Conservation (phyloP, 2,888 invertebrate genomes). For the Eupsilia transversa region DNA sequence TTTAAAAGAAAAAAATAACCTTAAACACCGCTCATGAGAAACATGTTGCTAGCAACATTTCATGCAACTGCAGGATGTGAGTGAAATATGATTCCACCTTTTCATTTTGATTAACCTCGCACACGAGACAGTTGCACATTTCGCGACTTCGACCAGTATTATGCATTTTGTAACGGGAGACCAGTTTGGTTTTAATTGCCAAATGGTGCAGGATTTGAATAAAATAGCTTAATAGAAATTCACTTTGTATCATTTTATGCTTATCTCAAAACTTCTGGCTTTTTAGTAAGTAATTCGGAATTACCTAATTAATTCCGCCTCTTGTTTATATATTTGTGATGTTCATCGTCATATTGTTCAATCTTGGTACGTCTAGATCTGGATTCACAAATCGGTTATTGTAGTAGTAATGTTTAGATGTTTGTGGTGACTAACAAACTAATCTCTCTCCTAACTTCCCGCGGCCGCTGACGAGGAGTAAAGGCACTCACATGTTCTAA, state of each 20-base stretch:
- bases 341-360: not conserved
- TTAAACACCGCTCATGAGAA: not conserved
- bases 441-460: constrained; percentile 83
- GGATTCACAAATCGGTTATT: not conserved
- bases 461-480: constrained; percentile 86
- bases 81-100: not conserved
- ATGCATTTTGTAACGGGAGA: too few species aligned
- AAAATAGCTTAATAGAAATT: not conserved
- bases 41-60: not conserved
- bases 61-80: not conserved
- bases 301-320: too few species aligned
- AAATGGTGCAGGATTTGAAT: not conserved
- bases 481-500: constrained; percentile 72
- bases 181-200: not conserved
- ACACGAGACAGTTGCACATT: not conserved
- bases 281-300: not conserved
- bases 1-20: not conserved
- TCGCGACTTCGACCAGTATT: too few species aligned
- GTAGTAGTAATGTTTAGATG: constrained; percentile 11
- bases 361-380: constrained; percentile 27
- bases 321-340: not conserved
- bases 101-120: too few species aligned
- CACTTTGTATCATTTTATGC: not conserved
- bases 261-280: not conserved
- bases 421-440: constrained; percentile 76